These are phyloP conservation scores for Ladona fulva DNA, from an alignment of 1,140 invertebrate species.

Conservation along the genomic window DNA sequence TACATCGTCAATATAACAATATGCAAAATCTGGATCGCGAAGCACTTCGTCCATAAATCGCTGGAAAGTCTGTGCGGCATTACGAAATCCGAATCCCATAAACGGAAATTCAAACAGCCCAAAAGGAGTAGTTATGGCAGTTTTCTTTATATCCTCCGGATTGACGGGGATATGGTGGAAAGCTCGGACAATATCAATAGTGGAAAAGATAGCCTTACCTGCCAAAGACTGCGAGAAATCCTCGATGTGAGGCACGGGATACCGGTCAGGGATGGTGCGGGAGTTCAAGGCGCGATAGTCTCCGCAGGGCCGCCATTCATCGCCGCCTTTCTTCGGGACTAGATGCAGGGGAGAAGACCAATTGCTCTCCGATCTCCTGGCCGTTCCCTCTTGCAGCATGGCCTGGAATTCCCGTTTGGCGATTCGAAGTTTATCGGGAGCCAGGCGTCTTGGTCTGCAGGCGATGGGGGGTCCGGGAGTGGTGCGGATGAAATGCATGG, in stretches of 20 bases:
- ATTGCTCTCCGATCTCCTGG: neutral
- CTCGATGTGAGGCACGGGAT: conserved; percentile 31
- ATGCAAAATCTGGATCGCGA: conserved; percentile 29
- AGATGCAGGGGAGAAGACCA: conserved; percentile 38
- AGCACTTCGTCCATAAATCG: too few relatives aligned
- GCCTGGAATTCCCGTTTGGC: conserved; percentile 20
- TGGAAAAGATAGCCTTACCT: conserved; percentile 28
- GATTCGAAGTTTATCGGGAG: neutral
- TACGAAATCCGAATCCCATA: conserved; percentile 31
- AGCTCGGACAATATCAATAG: conserved; percentile 33
- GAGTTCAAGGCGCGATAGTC: conserved; percentile 37
- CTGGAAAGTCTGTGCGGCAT: conserved; percentile 41
- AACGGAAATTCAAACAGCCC: neutral
- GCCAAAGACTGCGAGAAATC: conserved; percentile 30
- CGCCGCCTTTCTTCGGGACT: conserved; percentile 34
- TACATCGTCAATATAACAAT: conserved; percentile 32
- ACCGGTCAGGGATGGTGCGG: conserved; percentile 30
- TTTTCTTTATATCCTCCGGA: conserved; percentile 29
- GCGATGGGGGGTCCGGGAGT: too few relatives aligned
- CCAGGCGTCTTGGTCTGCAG: neutral
- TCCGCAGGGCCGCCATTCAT: conserved; percentile 32
- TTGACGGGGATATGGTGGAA: conserved; percentile 34
- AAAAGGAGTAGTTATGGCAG: neutral
- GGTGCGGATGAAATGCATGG: conserved; percentile 5
- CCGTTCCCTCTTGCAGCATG: neutral